These are phyloP conservation scores for Eulimnadia texana DNA, from an alignment of 1,140 invertebrate genomes.

Conservation along the genomic window DNA sequence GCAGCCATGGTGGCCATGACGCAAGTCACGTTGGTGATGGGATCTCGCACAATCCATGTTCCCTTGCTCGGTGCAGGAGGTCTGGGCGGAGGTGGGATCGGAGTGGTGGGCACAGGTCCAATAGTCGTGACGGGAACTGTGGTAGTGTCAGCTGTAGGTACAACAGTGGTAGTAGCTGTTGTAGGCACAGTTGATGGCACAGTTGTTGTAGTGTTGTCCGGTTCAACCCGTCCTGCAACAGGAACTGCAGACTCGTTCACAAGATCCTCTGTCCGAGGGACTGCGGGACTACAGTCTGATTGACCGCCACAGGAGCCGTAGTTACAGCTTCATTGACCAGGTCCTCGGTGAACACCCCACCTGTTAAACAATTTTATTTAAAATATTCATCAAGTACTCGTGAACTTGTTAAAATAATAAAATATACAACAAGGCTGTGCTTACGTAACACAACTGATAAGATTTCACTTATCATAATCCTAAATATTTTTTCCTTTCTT, in stretches of 20 bases:
- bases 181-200: background rate
- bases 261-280: too few relatives aligned
- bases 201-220: slow-evolving; percentile 1
- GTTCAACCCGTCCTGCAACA: too few relatives aligned
- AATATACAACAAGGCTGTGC: background rate
- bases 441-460: background rate
- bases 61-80: slow-evolving; percentile 3
- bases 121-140: slow-evolving; percentile 3
- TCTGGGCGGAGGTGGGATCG: slow-evolving; percentile 5
- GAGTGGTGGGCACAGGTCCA: background rate
- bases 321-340: background rate
- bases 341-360: background rate
- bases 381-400: background rate
- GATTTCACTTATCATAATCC: background rate
- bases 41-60: slow-evolving; percentile 6
- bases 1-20: slow-evolving; percentile 7
- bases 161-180: background rate
- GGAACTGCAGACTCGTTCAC: background rate
- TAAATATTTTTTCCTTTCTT: too few relatives aligned
- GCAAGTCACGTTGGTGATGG: slow-evolving; percentile 4
- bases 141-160: slow-evolving; percentile 6
- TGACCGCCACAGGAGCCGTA: background rate
- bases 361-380: background rate
- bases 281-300: background rate
- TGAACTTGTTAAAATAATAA: background rate